Conservation (phyloP, 2,797 vertebrate species). For the Pogoniulus pusillus region DNA sequence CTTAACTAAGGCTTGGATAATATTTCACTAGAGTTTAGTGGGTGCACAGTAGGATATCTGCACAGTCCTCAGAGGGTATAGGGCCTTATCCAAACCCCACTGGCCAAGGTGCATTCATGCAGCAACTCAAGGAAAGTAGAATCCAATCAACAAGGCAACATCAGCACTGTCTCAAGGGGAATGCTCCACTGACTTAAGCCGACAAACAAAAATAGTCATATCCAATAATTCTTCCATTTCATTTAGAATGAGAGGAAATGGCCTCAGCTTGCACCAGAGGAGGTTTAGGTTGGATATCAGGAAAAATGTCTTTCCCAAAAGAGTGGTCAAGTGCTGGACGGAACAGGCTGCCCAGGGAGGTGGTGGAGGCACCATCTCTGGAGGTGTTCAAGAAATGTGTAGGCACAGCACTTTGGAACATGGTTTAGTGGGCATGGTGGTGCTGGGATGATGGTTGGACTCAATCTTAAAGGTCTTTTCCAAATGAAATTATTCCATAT, state of each 20-base stretch:
- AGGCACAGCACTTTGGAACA: too few relatives aligned
- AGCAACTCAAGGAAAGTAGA: background rate
- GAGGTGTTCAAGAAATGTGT: too few relatives aligned
- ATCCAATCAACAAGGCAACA: background rate
- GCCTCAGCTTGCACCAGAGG: too few relatives aligned
- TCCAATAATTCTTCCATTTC: background rate
- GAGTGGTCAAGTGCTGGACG: too few relatives aligned
- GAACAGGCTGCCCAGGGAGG: too few relatives aligned
- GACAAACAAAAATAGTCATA: background rate
- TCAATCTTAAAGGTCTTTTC: too few relatives aligned
- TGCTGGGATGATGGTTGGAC: too few relatives aligned
- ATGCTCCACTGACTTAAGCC: background rate
- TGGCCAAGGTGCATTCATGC: background rate
- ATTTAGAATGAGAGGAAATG: background rate
- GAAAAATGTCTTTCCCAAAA: too few relatives aligned
- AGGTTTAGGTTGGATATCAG: too few relatives aligned
- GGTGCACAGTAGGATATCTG: accelerated
- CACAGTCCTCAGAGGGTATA: background rate
- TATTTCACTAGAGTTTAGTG: background rate
- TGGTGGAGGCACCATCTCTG: too few relatives aligned
- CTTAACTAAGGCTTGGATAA: background rate
- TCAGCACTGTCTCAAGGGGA: accelerated
- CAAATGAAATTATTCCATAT: background rate
- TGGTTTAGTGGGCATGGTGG: too few relatives aligned
- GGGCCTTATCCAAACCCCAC: background rate